phyloP scores from a whole-genome alignment of 2,888 invertebrate species.

The Melieria omissa region DNA sequence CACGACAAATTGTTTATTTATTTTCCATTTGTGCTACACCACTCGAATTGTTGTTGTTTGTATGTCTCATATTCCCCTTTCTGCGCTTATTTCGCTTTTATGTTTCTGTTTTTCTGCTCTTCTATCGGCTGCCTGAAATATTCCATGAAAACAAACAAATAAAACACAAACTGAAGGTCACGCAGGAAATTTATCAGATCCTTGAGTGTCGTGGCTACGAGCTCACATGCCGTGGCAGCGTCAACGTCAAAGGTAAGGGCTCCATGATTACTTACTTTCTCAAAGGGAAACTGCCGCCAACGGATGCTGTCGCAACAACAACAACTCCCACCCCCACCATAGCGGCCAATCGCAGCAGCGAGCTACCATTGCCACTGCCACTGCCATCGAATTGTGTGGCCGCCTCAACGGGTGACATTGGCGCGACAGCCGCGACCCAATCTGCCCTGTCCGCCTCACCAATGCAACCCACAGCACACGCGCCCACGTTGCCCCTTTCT shows the following conservation, averaged over 20 bases:
- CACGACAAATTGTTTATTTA: too few species aligned
- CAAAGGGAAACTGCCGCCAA: slow-evolving; percentile 55
- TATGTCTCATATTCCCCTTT: background rate
- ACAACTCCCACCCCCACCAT: background rate
- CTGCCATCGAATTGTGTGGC: background rate
- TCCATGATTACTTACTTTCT: slow-evolving; percentile 91
- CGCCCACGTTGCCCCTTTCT: slow-evolving; percentile 16
- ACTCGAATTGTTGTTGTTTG: too few species aligned
- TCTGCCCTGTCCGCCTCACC: background rate
- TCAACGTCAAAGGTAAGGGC: slow-evolving; percentile 94
- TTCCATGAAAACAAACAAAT: background rate
- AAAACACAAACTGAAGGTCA: slow-evolving; percentile 72
- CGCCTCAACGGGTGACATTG: background rate
- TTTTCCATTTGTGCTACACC: too few species aligned
- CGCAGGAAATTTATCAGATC: slow-evolving; percentile 88
- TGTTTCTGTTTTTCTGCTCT: slow-evolving; percentile 4
- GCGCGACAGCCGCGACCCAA: background rate
- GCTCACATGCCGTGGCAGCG: slow-evolving; percentile 84
- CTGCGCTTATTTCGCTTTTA: background rate
- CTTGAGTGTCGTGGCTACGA: slow-evolving; percentile 81
- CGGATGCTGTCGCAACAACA: background rate
- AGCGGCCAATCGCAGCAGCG: background rate
- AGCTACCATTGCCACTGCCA: slow-evolving; percentile 9
- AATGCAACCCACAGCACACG: background rate
- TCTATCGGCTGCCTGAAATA: background rate